phyloP scores from a whole-genome alignment of 2,113 vertebrate genomes.

The Mormyrus iriodes region DNA sequence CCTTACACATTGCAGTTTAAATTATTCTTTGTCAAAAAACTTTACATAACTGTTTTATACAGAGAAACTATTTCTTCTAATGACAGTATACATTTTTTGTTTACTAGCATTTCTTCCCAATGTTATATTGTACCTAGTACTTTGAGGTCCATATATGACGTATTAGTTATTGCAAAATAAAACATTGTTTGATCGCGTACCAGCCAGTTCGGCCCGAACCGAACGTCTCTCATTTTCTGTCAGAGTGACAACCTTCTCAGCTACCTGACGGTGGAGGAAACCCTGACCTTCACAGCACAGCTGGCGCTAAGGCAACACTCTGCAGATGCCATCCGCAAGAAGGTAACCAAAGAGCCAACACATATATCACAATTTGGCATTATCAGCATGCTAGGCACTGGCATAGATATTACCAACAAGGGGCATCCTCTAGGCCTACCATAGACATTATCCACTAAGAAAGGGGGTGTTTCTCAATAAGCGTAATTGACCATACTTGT shows the following conservation, averaged over 20 bases:
- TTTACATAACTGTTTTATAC: background rate
- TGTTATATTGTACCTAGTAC: background rate
- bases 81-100: background rate
- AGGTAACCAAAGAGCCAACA: constrained; percentile 54
- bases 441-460: background rate
- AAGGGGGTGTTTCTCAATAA: background rate
- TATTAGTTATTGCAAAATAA: background rate
- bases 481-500: background rate
- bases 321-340: constrained; percentile 59
- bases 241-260: constrained; percentile 81
- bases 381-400: background rate
- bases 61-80: background rate
- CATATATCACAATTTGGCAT: background rate
- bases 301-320: constrained; percentile 69
- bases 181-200: background rate
- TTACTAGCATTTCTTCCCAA: background rate
- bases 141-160: background rate
- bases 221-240: background rate
- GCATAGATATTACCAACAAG: background rate
- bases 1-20: background rate
- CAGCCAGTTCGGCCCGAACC: background rate
- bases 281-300: constrained; percentile 77
- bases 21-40: background rate
- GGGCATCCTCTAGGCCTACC: background rate
- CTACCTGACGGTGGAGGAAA: constrained; percentile 84